These are phyloP conservation scores for Mastomys coucha DNA, from an alignment of 2,113 vertebrate species.

Conservation along the genomic window DNA sequence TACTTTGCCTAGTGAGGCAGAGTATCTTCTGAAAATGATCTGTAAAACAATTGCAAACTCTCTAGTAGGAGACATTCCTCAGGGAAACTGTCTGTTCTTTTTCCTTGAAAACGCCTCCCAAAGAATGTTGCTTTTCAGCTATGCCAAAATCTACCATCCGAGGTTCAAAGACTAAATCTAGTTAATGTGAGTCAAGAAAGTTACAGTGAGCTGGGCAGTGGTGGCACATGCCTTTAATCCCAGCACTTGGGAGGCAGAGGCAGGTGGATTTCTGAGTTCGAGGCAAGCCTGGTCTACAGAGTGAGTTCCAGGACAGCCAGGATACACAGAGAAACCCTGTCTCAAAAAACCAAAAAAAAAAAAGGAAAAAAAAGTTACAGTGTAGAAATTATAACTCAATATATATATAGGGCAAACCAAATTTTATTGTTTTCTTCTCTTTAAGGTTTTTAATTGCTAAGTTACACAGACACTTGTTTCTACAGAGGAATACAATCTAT, in stretches of 20 bases:
- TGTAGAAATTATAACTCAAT: neutral
- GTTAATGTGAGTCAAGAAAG: neutral
- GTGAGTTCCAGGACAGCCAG: no score
- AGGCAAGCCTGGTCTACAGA: no score
- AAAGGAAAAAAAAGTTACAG: neutral
- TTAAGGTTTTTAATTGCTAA: conserved; percentile 22
- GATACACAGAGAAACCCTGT: no score
- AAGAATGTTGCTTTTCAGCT: neutral
- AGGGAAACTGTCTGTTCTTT: conserved; percentile 31
- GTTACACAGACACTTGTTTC: neutral
- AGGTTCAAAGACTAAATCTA: neutral
- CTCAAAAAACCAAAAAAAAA: no score
- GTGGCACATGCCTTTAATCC: no score
- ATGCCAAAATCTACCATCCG: neutral
- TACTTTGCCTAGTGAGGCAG: neutral
- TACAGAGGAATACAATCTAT: neutral
- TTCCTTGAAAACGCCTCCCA: conserved; percentile 19
- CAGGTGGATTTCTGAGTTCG: no score
- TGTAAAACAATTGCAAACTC: neutral
- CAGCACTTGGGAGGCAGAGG: no score
- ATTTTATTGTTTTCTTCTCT: conserved; percentile 31
- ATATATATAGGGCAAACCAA: neutral
- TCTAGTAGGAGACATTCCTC: conserved; percentile 52
- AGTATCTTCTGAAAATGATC: conserved; percentile 28
- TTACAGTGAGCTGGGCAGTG: no score